These are phyloP conservation scores for Oryzias celebensis DNA, from an alignment of 2,113 vertebrate species.

Conservation along the genomic window DNA sequence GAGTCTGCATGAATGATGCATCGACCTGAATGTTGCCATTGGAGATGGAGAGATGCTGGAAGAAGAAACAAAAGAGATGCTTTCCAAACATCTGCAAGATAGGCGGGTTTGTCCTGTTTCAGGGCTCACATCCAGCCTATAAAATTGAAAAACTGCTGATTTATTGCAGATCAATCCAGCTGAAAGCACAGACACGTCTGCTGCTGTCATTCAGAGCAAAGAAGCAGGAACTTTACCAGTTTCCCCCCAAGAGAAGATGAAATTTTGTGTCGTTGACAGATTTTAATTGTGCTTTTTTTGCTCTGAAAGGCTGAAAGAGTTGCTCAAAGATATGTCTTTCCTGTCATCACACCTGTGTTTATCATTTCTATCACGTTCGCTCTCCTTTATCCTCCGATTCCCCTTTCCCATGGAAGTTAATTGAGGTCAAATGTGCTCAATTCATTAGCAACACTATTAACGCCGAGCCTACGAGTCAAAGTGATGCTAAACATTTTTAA, in stretches of 20 bases:
- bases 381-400: constrained; percentile 12
- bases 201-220: constrained; percentile 3
- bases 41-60: constrained; percentile 90
- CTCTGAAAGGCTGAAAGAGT: constrained; percentile 22
- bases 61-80: constrained; percentile 12
- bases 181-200: constrained; percentile 1
- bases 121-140: neutral
- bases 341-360: constrained; percentile 22
- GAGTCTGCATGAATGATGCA: constrained; percentile 96
- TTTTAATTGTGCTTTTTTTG: constrained; percentile 52
- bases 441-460: constrained; percentile 42
- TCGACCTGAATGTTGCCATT: constrained; percentile 91
- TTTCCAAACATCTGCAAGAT: neutral
- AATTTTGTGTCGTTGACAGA: constrained; percentile 21
- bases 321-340: constrained; percentile 4
- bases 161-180: neutral
- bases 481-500: constrained; percentile 31
- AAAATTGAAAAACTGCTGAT: neutral
- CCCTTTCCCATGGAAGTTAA: constrained; percentile 50
- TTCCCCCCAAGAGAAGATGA: constrained; percentile 21
- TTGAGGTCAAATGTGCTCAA: constrained; percentile 48
- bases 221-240: constrained; percentile 6
- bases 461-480: constrained; percentile 40
- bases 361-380: constrained; percentile 9
- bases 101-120: neutral